phyloP scores from a whole-genome alignment of 1,140 invertebrate genomes.

The Drosophila burlai region DNA sequence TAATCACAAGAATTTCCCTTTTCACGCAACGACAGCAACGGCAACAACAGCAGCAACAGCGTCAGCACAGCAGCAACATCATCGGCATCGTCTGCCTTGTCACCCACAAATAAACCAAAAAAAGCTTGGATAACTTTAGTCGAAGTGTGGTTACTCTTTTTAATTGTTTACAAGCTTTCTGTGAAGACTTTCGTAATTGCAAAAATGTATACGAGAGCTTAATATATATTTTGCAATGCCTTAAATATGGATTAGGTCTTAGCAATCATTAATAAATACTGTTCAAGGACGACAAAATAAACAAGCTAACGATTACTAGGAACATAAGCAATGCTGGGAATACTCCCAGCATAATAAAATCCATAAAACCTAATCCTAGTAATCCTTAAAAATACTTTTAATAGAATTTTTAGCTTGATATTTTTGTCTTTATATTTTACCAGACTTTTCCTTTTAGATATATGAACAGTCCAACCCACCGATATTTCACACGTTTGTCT shows the following conservation, averaged over 20 bases:
- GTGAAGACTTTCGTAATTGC: no score
- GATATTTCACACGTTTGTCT: not conserved
- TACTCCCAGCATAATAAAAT: no score
- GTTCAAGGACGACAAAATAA: not conserved
- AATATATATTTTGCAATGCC: no score
- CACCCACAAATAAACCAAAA: constrained; percentile 68
- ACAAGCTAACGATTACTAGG: not conserved
- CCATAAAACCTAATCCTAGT: no score
- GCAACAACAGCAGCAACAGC: constrained; percentile 10
- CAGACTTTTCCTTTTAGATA: not conserved
- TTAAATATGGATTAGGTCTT: not conserved
- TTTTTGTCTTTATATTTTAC: not conserved
- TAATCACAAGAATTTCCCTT: constrained; percentile 84
- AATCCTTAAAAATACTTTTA: no score
- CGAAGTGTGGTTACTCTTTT: constrained; percentile 11
- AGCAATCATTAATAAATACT: not conserved
- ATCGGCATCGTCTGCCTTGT: constrained; percentile 64
- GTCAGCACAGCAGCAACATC: constrained; percentile 32
- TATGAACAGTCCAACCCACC: not conserved
- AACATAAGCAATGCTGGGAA: not conserved
- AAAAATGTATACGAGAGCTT: no score
- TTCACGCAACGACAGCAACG: constrained; percentile 65
- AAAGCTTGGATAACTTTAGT: no score
- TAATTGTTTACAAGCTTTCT: not conserved
- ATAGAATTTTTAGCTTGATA: not conserved